Conservation (phyloP, 1,140 invertebrate species). For the Drosophila guanche region DNA sequence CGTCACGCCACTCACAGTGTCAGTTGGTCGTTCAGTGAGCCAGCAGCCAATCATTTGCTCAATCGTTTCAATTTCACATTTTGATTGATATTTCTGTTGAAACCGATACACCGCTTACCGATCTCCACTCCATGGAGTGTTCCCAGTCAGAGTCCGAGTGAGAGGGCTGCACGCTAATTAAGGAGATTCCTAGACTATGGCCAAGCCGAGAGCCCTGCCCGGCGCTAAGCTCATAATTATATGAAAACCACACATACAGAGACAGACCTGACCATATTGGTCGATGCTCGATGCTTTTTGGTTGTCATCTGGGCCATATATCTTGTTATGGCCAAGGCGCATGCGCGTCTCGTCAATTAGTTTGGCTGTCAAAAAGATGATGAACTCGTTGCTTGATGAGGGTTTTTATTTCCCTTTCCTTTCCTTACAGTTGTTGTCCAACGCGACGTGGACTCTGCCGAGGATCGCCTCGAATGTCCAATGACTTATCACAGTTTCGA, state of each 20-base stretch:
- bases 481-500: constrained; percentile 80
- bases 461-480: constrained; percentile 54
- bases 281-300: constrained; percentile 32
- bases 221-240: constrained; percentile 83
- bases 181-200: constrained; percentile 31
- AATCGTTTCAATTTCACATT: constrained; percentile 82
- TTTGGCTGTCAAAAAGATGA: constrained; percentile 83
- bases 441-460: constrained; percentile 1
- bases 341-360: constrained; percentile 82
- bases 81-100: constrained; percentile 81
- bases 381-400: constrained; percentile 83
- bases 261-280: constrained; percentile 13
- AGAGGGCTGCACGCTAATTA: constrained; percentile 63
- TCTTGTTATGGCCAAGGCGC: constrained; percentile 75
- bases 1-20: constrained; percentile 65
- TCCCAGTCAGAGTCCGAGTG: not conserved
- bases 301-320: constrained; percentile 78
- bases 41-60: constrained; percentile 58
- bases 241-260: constrained; percentile 42
- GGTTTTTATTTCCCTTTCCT: constrained; percentile 51
- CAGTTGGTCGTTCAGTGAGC: constrained; percentile 40
- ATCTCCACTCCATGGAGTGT: constrained; percentile 33
- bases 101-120: constrained; percentile 57
- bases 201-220: constrained; percentile 7
- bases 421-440: constrained; percentile 12